Evolutionary conservation across 2,797 vertebrate species (phyloP).

Genomic region (Ptychadena robeensis): DNA sequence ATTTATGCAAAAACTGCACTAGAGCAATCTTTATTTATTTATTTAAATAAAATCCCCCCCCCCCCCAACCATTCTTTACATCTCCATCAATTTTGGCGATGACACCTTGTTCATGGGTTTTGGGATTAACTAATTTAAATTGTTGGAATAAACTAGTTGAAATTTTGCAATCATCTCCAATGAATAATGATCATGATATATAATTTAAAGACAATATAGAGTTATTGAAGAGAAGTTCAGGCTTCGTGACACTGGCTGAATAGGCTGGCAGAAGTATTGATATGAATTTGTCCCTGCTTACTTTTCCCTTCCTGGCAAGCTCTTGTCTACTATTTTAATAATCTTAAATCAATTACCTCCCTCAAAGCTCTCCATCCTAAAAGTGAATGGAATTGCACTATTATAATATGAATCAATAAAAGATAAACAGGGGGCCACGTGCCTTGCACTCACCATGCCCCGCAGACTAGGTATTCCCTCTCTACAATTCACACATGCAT

Average conservation of each 20-base stretch:
- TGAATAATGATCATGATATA: background rate
- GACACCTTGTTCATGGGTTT: too few relatives aligned
- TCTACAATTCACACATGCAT: slow-evolving; percentile 1
- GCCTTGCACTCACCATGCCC: background rate
- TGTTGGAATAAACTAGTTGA: too few relatives aligned
- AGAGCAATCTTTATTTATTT: too few relatives aligned
- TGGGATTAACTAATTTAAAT: too few relatives aligned
- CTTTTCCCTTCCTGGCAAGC: background rate
- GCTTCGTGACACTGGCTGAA: background rate
- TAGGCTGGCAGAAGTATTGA: background rate
- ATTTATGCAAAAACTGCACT: too few relatives aligned
- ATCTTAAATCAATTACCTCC: background rate
- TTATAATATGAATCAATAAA: background rate
- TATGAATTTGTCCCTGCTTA: background rate
- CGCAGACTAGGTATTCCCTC: background rate
- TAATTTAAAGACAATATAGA: background rate
- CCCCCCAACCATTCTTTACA: too few relatives aligned
- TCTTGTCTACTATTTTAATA: background rate
- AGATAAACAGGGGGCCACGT: background rate
- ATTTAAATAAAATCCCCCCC: too few relatives aligned
- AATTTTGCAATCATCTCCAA: too few relatives aligned
- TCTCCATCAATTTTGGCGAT: too few relatives aligned
- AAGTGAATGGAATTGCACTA: background rate
- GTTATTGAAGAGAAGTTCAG: background rate
- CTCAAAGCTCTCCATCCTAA: background rate